A percentile compares a stretch with the other conserved stretches of the same genome.
Evolutionary conservation across 2,113 vertebrate genomes (phyloP).

Genomic region (Elephas maximus): DNA sequence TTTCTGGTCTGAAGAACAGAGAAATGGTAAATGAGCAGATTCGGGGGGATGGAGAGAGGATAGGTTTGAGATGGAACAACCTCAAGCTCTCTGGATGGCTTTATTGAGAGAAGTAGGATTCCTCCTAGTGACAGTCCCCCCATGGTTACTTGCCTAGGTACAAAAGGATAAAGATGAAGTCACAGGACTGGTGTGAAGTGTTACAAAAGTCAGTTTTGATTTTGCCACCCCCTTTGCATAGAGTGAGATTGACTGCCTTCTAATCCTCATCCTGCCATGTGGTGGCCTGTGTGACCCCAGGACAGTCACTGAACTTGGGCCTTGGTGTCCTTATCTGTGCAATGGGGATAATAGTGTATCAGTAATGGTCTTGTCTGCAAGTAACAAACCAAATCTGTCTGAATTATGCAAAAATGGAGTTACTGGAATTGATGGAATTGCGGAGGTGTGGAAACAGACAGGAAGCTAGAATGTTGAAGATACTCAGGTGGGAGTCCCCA

Average conservation of each 20-base stretch:
- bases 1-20: not conserved
- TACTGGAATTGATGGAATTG: not conserved
- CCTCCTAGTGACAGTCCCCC: not conserved
- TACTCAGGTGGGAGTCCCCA: accelerated
- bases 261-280: not conserved
- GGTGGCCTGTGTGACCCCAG: not conserved
- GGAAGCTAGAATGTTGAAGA: not conserved
- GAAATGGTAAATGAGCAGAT: not conserved
- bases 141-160: accelerated
- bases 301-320: not conserved
- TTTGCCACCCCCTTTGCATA: not conserved
- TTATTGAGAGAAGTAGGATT: not conserved
- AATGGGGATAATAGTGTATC: not conserved
- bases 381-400: not conserved
- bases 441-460: no score
- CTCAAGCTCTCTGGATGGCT: not conserved
- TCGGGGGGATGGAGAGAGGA: not conserved
- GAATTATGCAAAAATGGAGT: not conserved
- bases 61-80: not conserved
- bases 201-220: no score
- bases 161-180: not conserved
- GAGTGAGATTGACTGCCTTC: not conserved
- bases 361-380: not conserved
- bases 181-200: not conserved
- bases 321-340: not conserved